phyloP scores from a whole-genome alignment of 2,113 vertebrate species.

The Gulo gulo region DNA sequence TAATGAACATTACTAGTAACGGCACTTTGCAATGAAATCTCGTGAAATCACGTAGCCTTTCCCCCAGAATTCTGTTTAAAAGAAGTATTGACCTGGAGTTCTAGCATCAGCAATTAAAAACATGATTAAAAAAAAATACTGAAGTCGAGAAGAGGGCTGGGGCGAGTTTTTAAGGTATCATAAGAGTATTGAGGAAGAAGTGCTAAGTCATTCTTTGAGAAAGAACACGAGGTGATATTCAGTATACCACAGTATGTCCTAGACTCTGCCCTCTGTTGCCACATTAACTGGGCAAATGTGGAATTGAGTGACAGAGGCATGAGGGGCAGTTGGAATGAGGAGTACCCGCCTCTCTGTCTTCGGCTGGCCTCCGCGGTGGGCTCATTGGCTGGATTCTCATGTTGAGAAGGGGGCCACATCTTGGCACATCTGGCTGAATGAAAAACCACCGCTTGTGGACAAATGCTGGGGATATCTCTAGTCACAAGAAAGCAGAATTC shows the following conservation, averaged over 20 bases:
- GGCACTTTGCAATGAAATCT: background rate
- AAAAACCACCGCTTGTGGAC: fast-evolving
- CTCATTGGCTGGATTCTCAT: background rate
- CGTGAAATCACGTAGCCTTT: background rate
- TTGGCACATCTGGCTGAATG: background rate
- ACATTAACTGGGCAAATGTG: background rate
- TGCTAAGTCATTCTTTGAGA: background rate
- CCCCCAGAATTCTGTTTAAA: background rate
- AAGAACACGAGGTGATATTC: background rate
- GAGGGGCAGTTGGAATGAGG: background rate
- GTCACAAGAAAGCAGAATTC: background rate
- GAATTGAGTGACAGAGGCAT: background rate
- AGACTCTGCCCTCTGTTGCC: background rate
- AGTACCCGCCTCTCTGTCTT: background rate
- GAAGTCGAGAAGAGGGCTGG: background rate
- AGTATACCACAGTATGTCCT: background rate
- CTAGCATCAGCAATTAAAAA: background rate
- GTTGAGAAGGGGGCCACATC: background rate
- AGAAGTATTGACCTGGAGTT: background rate
- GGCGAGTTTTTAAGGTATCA: background rate
- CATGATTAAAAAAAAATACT: background rate
- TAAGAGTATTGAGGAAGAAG: background rate
- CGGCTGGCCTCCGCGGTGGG: background rate
- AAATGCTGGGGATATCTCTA: background rate
- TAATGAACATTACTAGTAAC: conserved; percentile 20